Evolutionary conservation across 1,140 invertebrate genomes (phyloP).

Genomic region (Neodiprion lecontei): DNA sequence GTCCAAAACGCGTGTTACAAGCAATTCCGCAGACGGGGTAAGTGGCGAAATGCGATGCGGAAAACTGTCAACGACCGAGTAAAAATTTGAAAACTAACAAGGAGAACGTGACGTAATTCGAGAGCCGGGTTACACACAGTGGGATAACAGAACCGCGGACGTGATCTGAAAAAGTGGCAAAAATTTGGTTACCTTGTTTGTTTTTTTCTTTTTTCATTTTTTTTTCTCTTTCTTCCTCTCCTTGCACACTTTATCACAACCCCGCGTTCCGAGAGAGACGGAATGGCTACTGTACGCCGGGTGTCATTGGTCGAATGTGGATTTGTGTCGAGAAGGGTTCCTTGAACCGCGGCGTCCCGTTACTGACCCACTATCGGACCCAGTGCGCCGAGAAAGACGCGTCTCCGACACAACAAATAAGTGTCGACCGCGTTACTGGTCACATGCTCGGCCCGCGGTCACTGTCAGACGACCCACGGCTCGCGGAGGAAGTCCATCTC

Average conservation of each 20-base stretch:
- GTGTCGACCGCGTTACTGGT: neutral
- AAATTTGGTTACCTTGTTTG: neutral
- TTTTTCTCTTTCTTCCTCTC: too few species aligned
- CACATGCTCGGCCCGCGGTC: neutral
- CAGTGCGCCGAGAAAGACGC: constrained; percentile 36
- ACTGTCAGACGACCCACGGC: neutral
- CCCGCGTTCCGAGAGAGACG: too few species aligned
- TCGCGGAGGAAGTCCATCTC: neutral
- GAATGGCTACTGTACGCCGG: neutral
- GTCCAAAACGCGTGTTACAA: too few species aligned
- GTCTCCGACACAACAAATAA: constrained; percentile 41
- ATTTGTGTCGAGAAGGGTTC: constrained; percentile 48
- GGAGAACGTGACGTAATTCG: neutral
- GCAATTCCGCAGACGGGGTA: too few species aligned
- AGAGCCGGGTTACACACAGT: neutral
- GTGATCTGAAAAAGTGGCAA: neutral
- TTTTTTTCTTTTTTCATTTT: too few species aligned
- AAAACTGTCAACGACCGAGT: too few species aligned
- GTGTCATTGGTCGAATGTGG: constrained; percentile 34
- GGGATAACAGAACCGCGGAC: neutral
- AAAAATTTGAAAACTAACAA: neutral
- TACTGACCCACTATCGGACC: constrained; percentile 57
- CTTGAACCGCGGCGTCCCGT: constrained; percentile 58
- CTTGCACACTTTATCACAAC: too few species aligned
- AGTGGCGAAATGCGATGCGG: too few species aligned